Evolutionary conservation across 1,140 invertebrate species (phyloP).

Genomic region (Drosophila nigromelanica): DNA sequence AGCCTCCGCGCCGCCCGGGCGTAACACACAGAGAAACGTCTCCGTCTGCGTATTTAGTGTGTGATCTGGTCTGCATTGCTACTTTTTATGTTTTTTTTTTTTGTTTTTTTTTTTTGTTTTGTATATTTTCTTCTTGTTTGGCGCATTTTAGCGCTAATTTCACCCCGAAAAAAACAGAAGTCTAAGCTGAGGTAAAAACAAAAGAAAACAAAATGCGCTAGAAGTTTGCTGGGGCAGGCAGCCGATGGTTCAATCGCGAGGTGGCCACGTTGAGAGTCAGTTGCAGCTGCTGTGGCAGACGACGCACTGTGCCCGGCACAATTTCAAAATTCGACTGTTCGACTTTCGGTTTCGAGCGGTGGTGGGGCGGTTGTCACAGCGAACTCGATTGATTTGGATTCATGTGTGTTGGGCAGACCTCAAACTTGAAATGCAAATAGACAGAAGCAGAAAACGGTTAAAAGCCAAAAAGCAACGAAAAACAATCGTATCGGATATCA

Average conservation of each 20-base stretch:
- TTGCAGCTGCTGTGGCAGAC: conserved; percentile 12
- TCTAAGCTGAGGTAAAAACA: neutral
- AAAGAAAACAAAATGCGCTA: conserved; percentile 35
- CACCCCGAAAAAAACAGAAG: conserved; percentile 52
- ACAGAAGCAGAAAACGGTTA: conserved; percentile 53
- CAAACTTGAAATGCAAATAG: conserved; percentile 35
- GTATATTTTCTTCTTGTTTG: too few relatives aligned
- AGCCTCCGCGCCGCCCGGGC: conserved; percentile 47
- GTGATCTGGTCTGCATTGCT: conserved; percentile 29
- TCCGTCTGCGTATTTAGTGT: conserved; percentile 3
- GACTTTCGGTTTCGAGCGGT: conserved; percentile 24
- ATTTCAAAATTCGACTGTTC: neutral
- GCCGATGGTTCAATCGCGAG: conserved; percentile 34
- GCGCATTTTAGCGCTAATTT: conserved; percentile 60
- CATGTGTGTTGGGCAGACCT: neutral
- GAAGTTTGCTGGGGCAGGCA: conserved; percentile 50
- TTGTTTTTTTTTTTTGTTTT: conserved; percentile 37
- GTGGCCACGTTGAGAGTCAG: conserved; percentile 26
- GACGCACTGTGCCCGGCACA: conserved; percentile 2
- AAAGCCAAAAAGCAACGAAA: conserved; percentile 7
- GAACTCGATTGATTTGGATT: conserved; percentile 7
- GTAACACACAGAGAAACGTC: conserved; percentile 65
- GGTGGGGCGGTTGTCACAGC: neutral
- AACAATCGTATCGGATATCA: conserved; percentile 21
- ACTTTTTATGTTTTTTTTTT: conserved; percentile 27